phyloP scores from a whole-genome alignment of 2,797 vertebrate genomes.

The Netta rufina region DNA sequence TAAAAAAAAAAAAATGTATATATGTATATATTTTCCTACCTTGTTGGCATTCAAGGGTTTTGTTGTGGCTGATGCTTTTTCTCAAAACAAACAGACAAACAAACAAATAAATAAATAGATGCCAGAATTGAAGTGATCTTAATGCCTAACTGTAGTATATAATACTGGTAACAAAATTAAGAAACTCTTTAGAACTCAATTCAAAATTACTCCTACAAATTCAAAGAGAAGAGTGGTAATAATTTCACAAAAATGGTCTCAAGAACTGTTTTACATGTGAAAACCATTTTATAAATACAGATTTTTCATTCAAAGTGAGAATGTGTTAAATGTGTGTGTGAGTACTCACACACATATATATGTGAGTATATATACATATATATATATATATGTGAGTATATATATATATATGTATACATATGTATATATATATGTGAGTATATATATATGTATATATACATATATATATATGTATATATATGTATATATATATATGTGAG shows the following conservation, averaged over 20 bases:
- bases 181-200: not conserved
- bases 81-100: not conserved
- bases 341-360: too few species aligned
- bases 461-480: not conserved
- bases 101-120: not conserved
- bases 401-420: too few species aligned
- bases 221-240: not conserved
- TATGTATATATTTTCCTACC: not conserved
- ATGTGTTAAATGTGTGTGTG: not conserved
- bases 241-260: not conserved
- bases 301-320: not conserved
- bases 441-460: too few species aligned
- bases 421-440: too few species aligned
- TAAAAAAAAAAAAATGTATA: too few species aligned
- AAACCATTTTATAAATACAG: not conserved
- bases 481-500: too few species aligned
- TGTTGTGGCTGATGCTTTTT: not conserved
- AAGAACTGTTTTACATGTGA: not conserved
- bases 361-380: too few species aligned
- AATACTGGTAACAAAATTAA: not conserved
- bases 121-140: not conserved
- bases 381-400: too few species aligned
- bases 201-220: constrained; percentile 13
- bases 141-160: not conserved
- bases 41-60: not conserved